Conservation (phyloP, 2,797 vertebrate genomes). For the Chanos chanos region DNA sequence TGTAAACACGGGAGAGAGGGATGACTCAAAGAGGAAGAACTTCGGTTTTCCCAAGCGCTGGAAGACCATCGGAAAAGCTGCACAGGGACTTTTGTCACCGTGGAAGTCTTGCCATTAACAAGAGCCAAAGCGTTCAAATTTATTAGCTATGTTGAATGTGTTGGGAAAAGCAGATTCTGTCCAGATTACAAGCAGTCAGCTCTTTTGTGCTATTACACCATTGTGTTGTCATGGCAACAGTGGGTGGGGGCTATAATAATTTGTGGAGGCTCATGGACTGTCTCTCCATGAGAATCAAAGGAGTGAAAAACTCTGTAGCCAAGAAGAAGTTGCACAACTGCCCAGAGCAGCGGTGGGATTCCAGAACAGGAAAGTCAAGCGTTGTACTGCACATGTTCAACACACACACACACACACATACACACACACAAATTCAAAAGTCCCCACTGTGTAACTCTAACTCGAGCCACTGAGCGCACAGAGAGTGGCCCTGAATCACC, state of each 20-base stretch:
- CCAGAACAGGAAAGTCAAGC: conserved; percentile 42
- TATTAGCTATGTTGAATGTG: no score
- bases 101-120: no score
- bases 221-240: conserved; percentile 28
- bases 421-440: conserved; percentile 20
- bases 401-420: not conserved
- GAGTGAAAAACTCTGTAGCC: conserved; percentile 39
- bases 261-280: conserved; percentile 19
- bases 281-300: conserved; percentile 22
- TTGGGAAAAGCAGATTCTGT: no score
- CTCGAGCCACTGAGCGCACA: not conserved
- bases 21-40: conserved; percentile 7
- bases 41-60: conserved; percentile 21
- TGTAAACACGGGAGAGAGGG: conserved; percentile 39
- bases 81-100: no score
- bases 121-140: no score
- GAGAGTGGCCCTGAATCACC: not conserved
- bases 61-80: no score
- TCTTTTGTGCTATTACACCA: conserved; percentile 29
- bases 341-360: conserved; percentile 27
- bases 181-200: no score
- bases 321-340: conserved; percentile 39
- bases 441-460: conserved; percentile 18
- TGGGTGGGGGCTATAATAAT: conserved; percentile 25
- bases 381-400: conserved; percentile 38